These are phyloP conservation scores for Hecatera dysodea DNA, from an alignment of 2,888 invertebrate genomes.

Conservation along the genomic window DNA sequence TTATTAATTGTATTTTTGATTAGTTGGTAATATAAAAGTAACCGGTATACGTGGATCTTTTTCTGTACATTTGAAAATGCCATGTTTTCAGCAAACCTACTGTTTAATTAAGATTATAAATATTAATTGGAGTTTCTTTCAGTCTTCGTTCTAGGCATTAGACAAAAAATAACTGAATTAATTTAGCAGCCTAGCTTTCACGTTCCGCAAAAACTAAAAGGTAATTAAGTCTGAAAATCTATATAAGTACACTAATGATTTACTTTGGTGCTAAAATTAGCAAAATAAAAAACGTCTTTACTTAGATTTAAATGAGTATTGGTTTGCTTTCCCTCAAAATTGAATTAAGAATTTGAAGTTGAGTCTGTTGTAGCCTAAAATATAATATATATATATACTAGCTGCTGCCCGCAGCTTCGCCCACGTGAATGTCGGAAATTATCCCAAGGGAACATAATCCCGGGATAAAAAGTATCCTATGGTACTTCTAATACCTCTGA, in stretches of 20 bases:
- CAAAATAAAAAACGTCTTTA: not conserved
- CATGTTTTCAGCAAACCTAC: not conserved
- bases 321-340: not conserved
- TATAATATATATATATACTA: no score
- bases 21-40: not conserved
- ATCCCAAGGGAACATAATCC: no score
- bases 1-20: conserved; percentile 20
- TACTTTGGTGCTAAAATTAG: not conserved
- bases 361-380: not conserved
- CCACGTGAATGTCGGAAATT: no score
- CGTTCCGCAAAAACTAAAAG: conserved; percentile 21
- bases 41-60: not conserved
- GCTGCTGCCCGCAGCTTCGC: no score
- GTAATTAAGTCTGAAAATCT: conserved; percentile 20
- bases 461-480: no score
- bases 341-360: not conserved
- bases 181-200: conserved; percentile 12
- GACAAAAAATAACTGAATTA: conserved; percentile 5
- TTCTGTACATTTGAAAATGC: not conserved
- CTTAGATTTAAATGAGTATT: not conserved
- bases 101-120: conserved; percentile 25
- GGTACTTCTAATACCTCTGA: no score
- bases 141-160: not conserved
- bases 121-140: conserved; percentile 33
- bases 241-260: not conserved